Base-by-base conservation (phyloP, 2,797 vertebrate species). In the Amblyopsis hoosieri region DNA sequence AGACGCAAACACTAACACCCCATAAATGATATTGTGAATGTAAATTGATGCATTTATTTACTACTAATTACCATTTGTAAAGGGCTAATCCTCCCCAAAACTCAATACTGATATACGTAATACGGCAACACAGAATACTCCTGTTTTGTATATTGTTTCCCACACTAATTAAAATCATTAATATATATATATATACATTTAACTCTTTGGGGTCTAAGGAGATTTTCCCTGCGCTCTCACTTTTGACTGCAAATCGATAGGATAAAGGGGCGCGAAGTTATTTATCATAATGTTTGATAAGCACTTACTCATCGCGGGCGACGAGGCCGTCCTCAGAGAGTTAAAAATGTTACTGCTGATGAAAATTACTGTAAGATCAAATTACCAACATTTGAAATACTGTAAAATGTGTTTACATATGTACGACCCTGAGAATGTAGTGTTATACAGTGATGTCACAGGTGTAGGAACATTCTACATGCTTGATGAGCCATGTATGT, bases 401-500 rank as follows among this genome's bases (percentile, higher is more conserved):
- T 37, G 33, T 15, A 17, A 67, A 17, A 54, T 48, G 49, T 48
- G 51, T 45, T 12, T 51, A 64, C 19, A 52, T 54, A 4, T 17
- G 60, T 67, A 14, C 12, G 54, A 47, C 12, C 37, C 52, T 17
- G 52, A 62, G 54, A 71, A 48, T 0, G 4, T 57, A 15, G 31
- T 56, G 48, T 23, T 56, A 49, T 45, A 62, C 52, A 49, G 76
- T 60, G 58, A 51, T 76, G 57, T 67, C 74, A 75, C 60, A 54
- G 62, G 52, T 75, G 54, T 53, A 45, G 58, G 55, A 80, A 57
- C 62, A 47, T 71, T 64, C 12, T 61, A 60, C 14, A 46, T 46
- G 51, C 58, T 75, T 74, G 55, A 78, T 74, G 73, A 78, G 67
- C 60, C 50, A 58, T 45, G 47, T 74, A 69, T 67, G 73, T 75